A percentile compares a stretch with the other conserved stretches of the same genome.
phyloP scores from a whole-genome alignment of 2,888 invertebrate genomes.

The Leptopterna dolabrata region DNA sequence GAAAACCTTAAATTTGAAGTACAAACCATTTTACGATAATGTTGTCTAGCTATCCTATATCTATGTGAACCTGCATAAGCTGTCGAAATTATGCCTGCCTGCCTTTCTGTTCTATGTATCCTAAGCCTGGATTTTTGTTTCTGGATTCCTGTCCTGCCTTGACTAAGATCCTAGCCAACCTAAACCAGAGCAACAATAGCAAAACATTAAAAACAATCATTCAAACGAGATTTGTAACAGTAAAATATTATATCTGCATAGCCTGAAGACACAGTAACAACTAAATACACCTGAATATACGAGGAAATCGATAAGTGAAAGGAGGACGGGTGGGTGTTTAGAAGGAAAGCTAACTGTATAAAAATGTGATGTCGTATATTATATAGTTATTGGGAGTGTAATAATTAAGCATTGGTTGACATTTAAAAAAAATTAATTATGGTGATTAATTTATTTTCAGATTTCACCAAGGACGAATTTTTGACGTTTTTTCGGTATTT shows the following conservation, averaged over 20 bases:
- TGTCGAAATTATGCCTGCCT: conserved; percentile 31
- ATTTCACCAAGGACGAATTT: too few species aligned
- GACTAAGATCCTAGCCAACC: conserved; percentile 59
- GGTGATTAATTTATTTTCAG: too few species aligned
- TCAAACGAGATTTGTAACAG: neutral
- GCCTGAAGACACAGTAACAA: neutral
- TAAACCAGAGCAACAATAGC: conserved; percentile 57
- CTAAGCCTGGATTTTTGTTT: conserved; percentile 31
- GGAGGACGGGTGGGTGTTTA: neutral
- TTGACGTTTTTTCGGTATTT: too few species aligned
- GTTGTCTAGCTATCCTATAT: conserved; percentile 38
- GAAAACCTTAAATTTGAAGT: conserved; percentile 5
- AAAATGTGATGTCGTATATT: too few species aligned
- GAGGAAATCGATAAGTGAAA: neutral
- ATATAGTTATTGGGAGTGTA: too few species aligned
- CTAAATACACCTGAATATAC: conserved; percentile 6
- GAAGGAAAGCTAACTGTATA: neutral
- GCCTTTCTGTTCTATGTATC: conserved; percentile 37
- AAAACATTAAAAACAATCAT: conserved; percentile 41
- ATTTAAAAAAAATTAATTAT: too few species aligned
- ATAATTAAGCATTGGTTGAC: too few species aligned
- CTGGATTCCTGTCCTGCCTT: conserved; percentile 55
- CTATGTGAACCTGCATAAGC: conserved; percentile 33
- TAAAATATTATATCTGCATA: conserved; percentile 14
- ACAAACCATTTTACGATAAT: conserved; percentile 32